phyloP scores from a whole-genome alignment of 2,888 invertebrate species.

The Idaea biselata region DNA sequence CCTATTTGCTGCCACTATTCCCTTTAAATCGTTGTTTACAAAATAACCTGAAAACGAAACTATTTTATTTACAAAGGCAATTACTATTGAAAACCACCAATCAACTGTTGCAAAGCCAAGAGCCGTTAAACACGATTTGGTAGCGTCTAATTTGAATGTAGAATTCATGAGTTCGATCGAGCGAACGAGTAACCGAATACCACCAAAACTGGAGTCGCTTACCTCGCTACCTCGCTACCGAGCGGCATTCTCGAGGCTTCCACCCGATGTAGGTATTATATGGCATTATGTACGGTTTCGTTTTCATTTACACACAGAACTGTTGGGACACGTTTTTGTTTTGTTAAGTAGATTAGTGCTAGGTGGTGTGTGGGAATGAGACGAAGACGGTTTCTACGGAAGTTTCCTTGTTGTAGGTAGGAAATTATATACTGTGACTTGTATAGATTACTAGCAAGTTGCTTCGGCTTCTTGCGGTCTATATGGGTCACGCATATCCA shows the following conservation, averaged over 20 bases:
- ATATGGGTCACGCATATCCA: too few species aligned
- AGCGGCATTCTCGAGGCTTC: slow-evolving; percentile 73
- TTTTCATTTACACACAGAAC: slow-evolving; percentile 69
- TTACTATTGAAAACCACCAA: slow-evolving; percentile 28
- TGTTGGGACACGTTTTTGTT: slow-evolving; percentile 45
- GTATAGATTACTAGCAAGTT: too few species aligned
- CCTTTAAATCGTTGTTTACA: too few species aligned
- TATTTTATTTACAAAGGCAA: background rate
- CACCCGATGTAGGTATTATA: slow-evolving; percentile 47
- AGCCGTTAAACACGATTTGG: slow-evolving; percentile 57
- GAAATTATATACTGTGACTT: too few species aligned
- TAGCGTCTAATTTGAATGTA: slow-evolving; percentile 62
- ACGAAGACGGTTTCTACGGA: background rate
- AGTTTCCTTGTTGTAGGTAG: background rate
- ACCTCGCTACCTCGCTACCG: slow-evolving; percentile 54
- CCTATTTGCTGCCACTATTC: too few species aligned
- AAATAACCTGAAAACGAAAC: background rate
- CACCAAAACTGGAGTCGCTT: slow-evolving; percentile 46
- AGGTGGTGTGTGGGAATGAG: background rate
- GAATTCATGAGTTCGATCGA: slow-evolving; percentile 59
- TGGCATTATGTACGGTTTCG: slow-evolving; percentile 58
- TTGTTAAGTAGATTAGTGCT: background rate
- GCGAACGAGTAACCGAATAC: slow-evolving; percentile 59
- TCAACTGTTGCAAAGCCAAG: slow-evolving; percentile 47
- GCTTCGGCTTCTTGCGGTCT: too few species aligned